Base-by-base conservation (phyloP, 1,140 invertebrate genomes). In the Halesus radiatus region DNA sequence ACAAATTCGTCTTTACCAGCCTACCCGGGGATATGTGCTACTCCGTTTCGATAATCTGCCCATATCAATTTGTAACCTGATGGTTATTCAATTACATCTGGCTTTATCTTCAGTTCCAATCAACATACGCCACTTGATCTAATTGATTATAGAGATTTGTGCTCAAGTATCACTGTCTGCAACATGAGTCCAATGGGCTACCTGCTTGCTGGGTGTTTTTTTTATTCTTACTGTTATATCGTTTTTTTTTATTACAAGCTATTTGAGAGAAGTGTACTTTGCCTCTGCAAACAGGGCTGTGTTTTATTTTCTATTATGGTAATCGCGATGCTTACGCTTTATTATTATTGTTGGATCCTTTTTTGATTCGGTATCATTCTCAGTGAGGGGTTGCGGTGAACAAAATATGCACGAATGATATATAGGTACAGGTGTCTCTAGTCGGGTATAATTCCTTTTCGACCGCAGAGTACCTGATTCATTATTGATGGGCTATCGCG, bases 401-500 rank as follows among this genome's bases (percentile, higher is more conserved):
- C 26, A 23, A 72, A 72, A 72, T 23, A 53, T 32, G 62, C 16
- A 29, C 62, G 26, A 64, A 64, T 64, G 29, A 66, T 66, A 45
- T 45, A 45, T 45, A 45, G 29, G 26, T 29, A 37, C 45, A 13
- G 68, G 8, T 10, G 64, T 18, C 29, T 68, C 16, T 37, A 7
- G 16, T 68, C 64, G 18, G 45, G 50, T 53, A 26, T 72, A 54
- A 72, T 72, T 18, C 26, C 45, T 26, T 68, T 45, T n/a, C 37
- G 45, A 72, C 68, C 68, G 68, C 68, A 72, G 22, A 20, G n/a
- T 53, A 52, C 18, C n/a, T 72, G 50, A 72, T 54, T 72, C 50
- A 23, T 52, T 72, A 72, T 72, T 23, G 18, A 53, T 52, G 68
- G 50, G 26, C 37, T 72, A 22, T 68, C 29, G 5, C 29, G 29